A percentile compares a stretch with the other conserved stretches of the same genome.
Evolutionary conservation across 2,797 vertebrate genomes (phyloP).

Genomic region (Buphagus erythrorhynchus): DNA sequence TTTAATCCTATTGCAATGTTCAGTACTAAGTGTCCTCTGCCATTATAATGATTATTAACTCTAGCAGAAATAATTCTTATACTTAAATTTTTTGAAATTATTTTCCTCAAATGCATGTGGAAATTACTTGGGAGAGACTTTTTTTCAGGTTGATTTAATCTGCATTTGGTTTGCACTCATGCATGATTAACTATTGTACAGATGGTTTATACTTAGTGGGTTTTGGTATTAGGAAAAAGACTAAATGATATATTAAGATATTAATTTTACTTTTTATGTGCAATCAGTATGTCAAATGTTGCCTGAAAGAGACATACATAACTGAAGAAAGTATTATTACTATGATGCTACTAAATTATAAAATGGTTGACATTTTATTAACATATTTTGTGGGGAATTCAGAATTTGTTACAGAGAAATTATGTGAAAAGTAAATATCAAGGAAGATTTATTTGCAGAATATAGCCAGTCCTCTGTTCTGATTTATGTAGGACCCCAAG

Average conservation of each 20-base stretch:
- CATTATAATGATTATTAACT: not conserved
- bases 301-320: not conserved
- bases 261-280: not conserved
- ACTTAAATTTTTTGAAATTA: not conserved
- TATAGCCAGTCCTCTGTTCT: not conserved
- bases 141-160: not conserved
- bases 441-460: constrained; percentile 53
- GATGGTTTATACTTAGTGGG: not conserved
- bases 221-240: not conserved
- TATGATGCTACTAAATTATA: constrained; percentile 17
- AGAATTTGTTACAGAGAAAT: constrained; percentile 22
- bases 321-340: not conserved
- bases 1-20: not conserved
- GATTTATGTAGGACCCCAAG: constrained; percentile 42
- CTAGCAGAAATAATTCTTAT: not conserved
- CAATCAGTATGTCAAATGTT: not conserved
- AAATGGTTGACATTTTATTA: not conserved
- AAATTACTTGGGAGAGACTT: not conserved
- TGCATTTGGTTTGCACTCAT: not conserved
- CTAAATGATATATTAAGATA: not conserved
- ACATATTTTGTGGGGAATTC: not conserved
- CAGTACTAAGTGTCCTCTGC: not conserved
- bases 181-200: not conserved
- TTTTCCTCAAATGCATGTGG: not conserved
- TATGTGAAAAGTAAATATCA: constrained; percentile 11